Evolutionary conservation across 2,113 vertebrate species (phyloP).

Genomic region (Pseudorectes ferrugineus): DNA sequence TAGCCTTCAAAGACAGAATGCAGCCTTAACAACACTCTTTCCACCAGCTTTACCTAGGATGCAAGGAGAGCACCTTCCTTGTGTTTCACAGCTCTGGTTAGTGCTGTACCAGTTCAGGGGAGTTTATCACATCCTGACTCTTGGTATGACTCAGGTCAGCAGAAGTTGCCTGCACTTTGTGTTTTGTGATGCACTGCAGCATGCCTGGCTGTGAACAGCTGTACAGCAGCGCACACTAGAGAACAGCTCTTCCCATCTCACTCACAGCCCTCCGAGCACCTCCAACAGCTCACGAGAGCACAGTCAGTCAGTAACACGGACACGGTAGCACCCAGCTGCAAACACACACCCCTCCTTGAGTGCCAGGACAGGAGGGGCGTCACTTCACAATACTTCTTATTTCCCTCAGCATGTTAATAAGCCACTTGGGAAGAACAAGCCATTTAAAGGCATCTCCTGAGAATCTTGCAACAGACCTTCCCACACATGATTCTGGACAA

Average conservation of each 20-base stretch:
- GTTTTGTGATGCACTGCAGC: conserved; percentile 3
- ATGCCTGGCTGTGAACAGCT: not conserved
- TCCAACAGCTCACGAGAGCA: not conserved
- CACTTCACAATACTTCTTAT: not conserved
- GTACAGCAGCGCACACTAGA: not conserved
- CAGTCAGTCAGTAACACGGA: rapidly evolving
- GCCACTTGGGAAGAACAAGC: not conserved
- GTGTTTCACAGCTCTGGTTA: not conserved
- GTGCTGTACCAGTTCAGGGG: not conserved
- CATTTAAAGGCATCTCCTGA: not conserved
- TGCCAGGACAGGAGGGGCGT: not conserved
- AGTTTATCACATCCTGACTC: not conserved
- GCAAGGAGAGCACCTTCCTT: not conserved
- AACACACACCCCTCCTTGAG: not conserved
- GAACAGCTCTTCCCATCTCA: not conserved
- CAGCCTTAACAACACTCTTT: not conserved
- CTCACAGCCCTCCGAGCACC: not conserved
- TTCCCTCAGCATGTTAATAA: not conserved
- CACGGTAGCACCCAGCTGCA: not conserved
- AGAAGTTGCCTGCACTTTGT: not conserved
- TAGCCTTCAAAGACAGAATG: not conserved
- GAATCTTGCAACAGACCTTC: not conserved
- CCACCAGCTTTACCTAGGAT: not conserved
- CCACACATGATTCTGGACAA: rapidly evolving
- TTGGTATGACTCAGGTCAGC: not conserved